These are phyloP conservation scores for Bemisia tabaci DNA, from an alignment of 1,140 invertebrate species.

Conservation along the genomic window DNA sequence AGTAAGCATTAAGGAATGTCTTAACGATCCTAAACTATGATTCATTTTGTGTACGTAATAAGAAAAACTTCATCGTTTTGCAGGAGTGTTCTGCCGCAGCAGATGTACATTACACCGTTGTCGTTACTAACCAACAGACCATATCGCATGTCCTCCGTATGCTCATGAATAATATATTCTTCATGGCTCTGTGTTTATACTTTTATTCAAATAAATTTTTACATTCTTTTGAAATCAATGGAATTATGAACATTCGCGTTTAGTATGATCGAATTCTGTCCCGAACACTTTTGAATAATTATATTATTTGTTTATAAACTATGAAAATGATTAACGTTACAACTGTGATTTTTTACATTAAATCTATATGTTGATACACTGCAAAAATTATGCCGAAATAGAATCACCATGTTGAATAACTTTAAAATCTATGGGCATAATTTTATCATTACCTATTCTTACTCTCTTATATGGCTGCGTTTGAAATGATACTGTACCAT, in stretches of 20 bases:
- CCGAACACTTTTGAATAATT: background rate
- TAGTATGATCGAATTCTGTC: background rate
- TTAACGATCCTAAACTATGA: too few relatives aligned
- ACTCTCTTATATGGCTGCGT: too few relatives aligned
- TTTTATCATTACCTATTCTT: too few relatives aligned
- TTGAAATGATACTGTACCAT: too few relatives aligned
- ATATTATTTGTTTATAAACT: background rate
- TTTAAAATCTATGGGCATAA: too few relatives aligned
- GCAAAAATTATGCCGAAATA: background rate
- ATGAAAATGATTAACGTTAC: background rate
- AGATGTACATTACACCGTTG: background rate
- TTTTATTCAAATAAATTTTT: background rate
- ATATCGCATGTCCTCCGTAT: background rate
- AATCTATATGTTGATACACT: background rate
- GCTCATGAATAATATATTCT: background rate
- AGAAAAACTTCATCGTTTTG: too few relatives aligned
- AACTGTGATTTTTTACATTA: background rate
- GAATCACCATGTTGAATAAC: background rate
- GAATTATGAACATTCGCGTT: too few relatives aligned
- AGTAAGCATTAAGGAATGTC: too few relatives aligned
- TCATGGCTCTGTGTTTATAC: background rate
- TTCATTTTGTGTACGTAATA: too few relatives aligned
- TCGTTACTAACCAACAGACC: background rate
- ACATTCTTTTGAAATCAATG: background rate
- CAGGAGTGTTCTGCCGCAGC: background rate